phyloP scores from a whole-genome alignment of 2,113 vertebrate species.

The Callithrix jacchus region DNA sequence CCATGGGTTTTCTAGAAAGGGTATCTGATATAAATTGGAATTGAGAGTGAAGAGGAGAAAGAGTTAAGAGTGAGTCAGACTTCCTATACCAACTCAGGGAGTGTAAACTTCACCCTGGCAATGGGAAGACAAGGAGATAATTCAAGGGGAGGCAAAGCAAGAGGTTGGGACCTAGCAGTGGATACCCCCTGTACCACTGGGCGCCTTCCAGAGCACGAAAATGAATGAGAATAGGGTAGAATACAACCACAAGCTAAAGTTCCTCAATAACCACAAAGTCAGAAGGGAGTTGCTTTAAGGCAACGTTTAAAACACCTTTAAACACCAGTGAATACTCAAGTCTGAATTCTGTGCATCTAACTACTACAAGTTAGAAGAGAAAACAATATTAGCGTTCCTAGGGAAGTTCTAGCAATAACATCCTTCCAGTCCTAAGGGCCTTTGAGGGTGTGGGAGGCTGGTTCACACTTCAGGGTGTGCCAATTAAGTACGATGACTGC shows the following conservation, averaged over 20 bases:
- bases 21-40: not conserved
- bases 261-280: not conserved
- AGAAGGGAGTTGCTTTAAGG: not conserved
- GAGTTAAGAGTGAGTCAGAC: not conserved
- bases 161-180: not conserved
- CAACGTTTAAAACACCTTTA: not conserved
- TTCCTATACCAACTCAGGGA: not conserved
- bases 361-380: not conserved
- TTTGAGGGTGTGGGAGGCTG: not conserved
- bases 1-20: not conserved
- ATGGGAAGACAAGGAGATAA: not conserved
- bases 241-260: not conserved
- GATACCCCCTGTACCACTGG: rapidly evolving
- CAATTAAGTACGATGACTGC: conserved; percentile 82
- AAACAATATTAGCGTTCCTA: not conserved
- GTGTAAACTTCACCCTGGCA: not conserved
- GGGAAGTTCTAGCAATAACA: not conserved
- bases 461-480: conserved; percentile 64
- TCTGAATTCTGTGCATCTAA: not conserved
- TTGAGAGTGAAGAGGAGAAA: not conserved
- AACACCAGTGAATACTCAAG: not conserved
- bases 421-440: not conserved
- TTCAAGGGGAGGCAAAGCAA: not conserved
- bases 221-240: not conserved
- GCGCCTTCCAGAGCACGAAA: not conserved